Evolutionary conservation across 1,140 invertebrate genomes (phyloP), one percentile per base, ranked within the genome.

Genomic region (Cephus cinctus): DNA sequence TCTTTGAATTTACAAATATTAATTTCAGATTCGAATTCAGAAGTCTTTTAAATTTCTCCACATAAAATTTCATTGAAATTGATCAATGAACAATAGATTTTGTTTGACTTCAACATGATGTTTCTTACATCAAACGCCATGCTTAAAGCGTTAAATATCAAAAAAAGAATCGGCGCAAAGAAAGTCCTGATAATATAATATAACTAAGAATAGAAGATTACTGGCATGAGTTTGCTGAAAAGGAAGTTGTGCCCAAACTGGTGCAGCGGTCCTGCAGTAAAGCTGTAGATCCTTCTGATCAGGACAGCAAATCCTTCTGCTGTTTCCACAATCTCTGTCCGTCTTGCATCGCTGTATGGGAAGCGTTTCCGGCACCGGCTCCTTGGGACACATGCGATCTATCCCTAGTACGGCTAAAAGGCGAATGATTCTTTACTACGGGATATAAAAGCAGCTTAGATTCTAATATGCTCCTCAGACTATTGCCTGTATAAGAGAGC

Each of bases 251-350:
- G 82, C 75, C 15, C 80, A 77, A 54, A 82, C 69, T 3, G 83
- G 82, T 23, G 79, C 76, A 2, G 85, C 80, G 2, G 84, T 86
- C 46, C 84, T 76, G 61, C 86, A 88, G 59, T 86, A 87, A 23
- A 81, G 80, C 16, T 78, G 69, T 0, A 67, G 61, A 40, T 43
- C 56, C 23, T 57, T 54, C 53, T 61, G 60, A 50, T 87, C 85
- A 0, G 83, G 84, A 47, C 86, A 88, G 60, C 86, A 87, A 38
- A 88, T 81, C 6, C 86, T 67, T 2, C 85, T 84, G 76, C 82
- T 12, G 39, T 35, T 25, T 35, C 52, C 82, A 63, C 86, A 88
- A 50, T 88, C 86, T 16, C 75, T 68, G 58, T 88, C 86, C 0
- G 70, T 75, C 44, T 74, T 69, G 56, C 86, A 88, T 36, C 81